phyloP scores from a whole-genome alignment of 2,113 vertebrate genomes.

The Collichthys lucidus region DNA sequence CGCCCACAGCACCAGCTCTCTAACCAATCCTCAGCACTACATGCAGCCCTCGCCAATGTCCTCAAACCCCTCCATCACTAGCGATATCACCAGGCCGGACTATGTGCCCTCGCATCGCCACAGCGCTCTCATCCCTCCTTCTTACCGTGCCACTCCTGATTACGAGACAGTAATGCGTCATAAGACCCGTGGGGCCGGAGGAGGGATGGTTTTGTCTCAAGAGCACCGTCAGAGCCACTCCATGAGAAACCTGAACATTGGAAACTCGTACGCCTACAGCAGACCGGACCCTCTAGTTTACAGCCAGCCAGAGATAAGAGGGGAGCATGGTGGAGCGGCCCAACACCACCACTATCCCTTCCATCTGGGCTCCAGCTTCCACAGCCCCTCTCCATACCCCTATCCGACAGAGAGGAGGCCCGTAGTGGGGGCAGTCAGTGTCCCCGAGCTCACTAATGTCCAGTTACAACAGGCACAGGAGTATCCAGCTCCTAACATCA shows the following conservation, averaged over 20 bases:
- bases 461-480: constrained; percentile 97
- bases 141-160: constrained; percentile 95
- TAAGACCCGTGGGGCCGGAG: constrained; percentile 85
- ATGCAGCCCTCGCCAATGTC: constrained; percentile 96
- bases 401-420: constrained; percentile 90
- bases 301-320: constrained; percentile 97
- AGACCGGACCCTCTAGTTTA: constrained; percentile 94
- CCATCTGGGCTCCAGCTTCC: constrained; percentile 94
- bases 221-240: constrained; percentile 93
- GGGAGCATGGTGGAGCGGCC: constrained; percentile 87
- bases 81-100: constrained; percentile 92
- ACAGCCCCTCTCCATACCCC: constrained; percentile 91
- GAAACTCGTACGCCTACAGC: constrained; percentile 94
- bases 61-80: constrained; percentile 97
- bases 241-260: constrained; percentile 95
- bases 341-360: constrained; percentile 86
- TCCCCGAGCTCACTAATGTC: constrained; percentile 95
- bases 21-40: constrained; percentile 95
- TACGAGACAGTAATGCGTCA: constrained; percentile 98
- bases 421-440: constrained; percentile 94
- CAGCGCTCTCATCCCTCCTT: constrained; percentile 94
- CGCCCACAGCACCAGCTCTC: constrained; percentile 95
- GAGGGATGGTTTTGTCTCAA: constrained; percentile 83
- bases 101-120: constrained; percentile 93
- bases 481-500: constrained; percentile 94